Evolutionary conservation across 2,888 invertebrate species (phyloP).

Genomic region (Drosophila mettleri): DNA sequence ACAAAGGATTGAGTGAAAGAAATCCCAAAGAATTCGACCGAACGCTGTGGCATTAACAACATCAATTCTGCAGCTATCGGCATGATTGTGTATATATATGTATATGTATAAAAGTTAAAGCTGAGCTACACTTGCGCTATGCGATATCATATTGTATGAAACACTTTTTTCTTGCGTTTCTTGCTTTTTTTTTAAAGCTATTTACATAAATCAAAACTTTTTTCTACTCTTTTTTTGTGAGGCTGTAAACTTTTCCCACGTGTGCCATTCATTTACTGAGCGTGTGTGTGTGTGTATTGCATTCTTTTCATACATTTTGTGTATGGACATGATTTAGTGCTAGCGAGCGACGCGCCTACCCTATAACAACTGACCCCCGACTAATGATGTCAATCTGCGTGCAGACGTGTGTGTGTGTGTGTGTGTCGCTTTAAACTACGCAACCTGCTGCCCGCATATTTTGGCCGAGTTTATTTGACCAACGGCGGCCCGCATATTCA

Average conservation of each 20-base stretch:
- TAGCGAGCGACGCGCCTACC: slow-evolving; percentile 20
- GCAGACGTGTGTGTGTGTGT: neutral
- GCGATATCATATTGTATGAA: slow-evolving; percentile 2
- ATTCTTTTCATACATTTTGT: slow-evolving; percentile 33
- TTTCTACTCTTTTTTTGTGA: slow-evolving; percentile 28
- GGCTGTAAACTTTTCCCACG: slow-evolving; percentile 55
- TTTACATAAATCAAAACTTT: slow-evolving; percentile 70
- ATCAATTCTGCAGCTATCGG: slow-evolving; percentile 22
- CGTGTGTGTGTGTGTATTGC: slow-evolving; percentile 12
- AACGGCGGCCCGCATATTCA: slow-evolving; percentile 68
- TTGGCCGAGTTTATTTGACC: slow-evolving; percentile 58
- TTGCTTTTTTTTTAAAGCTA: slow-evolving; percentile 24
- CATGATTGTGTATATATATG: neutral
- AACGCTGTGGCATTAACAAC: slow-evolving; percentile 8
- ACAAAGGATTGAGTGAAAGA: neutral
- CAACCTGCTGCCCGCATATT: slow-evolving; percentile 45
- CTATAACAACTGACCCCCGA: slow-evolving; percentile 36
- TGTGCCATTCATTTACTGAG: slow-evolving; percentile 65
- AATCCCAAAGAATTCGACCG: neutral
- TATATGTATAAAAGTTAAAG: slow-evolving; percentile 7
- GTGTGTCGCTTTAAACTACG: slow-evolving; percentile 60
- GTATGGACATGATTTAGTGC: slow-evolving; percentile 53
- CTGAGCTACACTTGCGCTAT: neutral
- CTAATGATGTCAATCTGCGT: slow-evolving; percentile 75
- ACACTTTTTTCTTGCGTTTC: slow-evolving; percentile 4